Evolutionary conservation across 1,140 invertebrate species (phyloP).

Genomic region (Hypsibius dujardini): DNA sequence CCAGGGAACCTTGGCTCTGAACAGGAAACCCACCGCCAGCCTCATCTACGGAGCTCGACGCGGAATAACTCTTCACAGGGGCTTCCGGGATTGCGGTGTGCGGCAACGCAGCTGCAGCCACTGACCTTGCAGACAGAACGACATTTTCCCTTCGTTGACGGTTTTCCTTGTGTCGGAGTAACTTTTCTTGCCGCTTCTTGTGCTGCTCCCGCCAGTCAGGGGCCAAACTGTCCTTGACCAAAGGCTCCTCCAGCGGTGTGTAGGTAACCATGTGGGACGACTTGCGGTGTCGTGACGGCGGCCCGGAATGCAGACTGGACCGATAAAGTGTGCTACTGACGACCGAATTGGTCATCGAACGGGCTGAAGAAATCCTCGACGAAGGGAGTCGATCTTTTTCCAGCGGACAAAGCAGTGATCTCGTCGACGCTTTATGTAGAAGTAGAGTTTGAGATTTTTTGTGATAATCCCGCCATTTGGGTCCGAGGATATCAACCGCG

Average conservation of each 20-base stretch:
- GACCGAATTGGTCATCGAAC: neutral
- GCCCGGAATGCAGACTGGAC: neutral
- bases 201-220: conserved; percentile 3
- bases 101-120: neutral
- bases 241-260: neutral
- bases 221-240: neutral
- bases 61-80: neutral
- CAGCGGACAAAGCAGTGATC: no score
- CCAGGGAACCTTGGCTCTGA: neutral
- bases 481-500: neutral
- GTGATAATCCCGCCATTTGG: neutral
- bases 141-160: neutral
- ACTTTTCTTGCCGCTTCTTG: neutral
- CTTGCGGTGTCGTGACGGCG: neutral
- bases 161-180: neutral
- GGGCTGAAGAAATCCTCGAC: no score
- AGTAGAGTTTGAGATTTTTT: neutral
- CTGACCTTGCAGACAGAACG: neutral
- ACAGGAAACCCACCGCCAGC: neutral
- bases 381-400: no score
- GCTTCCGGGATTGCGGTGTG: neutral
- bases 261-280: neutral
- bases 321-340: neutral
- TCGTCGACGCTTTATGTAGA: neutral
- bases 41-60: neutral